Evolutionary conservation across 2,888 invertebrate species (phyloP).

Genomic region (Ethmia dodecea): DNA sequence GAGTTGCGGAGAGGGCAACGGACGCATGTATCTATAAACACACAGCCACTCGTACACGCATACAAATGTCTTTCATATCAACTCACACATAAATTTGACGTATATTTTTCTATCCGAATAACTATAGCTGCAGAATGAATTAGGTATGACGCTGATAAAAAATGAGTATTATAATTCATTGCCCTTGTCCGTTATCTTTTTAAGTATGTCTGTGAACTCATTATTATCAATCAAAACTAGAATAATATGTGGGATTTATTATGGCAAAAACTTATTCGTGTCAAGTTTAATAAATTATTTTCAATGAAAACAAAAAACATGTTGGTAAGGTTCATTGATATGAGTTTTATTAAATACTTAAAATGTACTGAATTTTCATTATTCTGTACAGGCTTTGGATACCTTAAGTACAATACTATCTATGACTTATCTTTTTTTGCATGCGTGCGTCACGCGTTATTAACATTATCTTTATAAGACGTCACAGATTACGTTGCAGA

Average conservation of each 20-base stretch:
- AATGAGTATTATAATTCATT: slow-evolving; percentile 56
- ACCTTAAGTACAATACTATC: too few relatives aligned
- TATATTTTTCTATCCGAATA: slow-evolving; percentile 40
- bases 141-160: slow-evolving; percentile 44
- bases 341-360: too few relatives aligned
- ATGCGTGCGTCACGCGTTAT: not conserved
- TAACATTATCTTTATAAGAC: too few relatives aligned
- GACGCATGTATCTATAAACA: slow-evolving; percentile 62
- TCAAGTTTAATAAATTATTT: too few relatives aligned
- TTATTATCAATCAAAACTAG: too few relatives aligned
- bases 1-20: slow-evolving; percentile 72
- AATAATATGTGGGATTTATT: too few relatives aligned
- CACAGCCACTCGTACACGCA: slow-evolving; percentile 39
- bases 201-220: too few relatives aligned
- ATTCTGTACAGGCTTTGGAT: too few relatives aligned
- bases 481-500: not conserved
- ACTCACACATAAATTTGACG: slow-evolving; percentile 29
- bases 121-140: slow-evolving; percentile 40
- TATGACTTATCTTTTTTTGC: not conserved
- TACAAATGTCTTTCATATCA: slow-evolving; percentile 27
- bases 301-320: too few relatives aligned
- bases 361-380: too few relatives aligned
- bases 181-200: slow-evolving; percentile 51
- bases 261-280: too few relatives aligned
- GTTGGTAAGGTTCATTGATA: too few relatives aligned